Base-by-base conservation (phyloP, 2,797 vertebrate species). In the Harpagifer antarcticus region DNA sequence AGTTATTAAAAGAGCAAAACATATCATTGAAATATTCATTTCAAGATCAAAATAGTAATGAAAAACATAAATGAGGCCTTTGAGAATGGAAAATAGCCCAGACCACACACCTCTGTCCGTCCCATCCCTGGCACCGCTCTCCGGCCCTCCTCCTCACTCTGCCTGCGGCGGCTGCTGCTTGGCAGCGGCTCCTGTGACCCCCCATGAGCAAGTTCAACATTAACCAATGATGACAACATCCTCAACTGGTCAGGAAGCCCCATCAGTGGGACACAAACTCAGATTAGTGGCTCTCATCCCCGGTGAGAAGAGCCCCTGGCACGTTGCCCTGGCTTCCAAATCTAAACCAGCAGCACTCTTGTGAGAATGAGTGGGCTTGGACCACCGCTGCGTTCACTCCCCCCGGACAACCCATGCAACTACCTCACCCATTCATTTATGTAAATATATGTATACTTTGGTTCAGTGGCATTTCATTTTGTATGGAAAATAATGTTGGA, bases 271-370 rank as follows among this genome's bases (percentile, higher is more conserved):
- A 92, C 88, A 87, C 84, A 91, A 87, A 88, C 85, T 90, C 78
- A 91, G 88, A 92, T 92, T 90, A 92, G 90, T 72, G 79, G 89
- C 87, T 93, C 90, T 93, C 90, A 90, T 94, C 90, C 89, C 77
- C 69, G 49, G 72, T 90, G 88, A 92, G 91, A 92, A 84, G 86
- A 89, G 56, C 42, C 60, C 58, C 72, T 91, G 91, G 91, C 88
- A 87, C 54, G 31, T 58, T 74, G 88, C 86, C 88, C 80, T 45
- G 20, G 47, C 81, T 79, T 72, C 82, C 82, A 92, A 90, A 92
- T 90, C 78, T 82, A 91, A 92, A 92, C 87, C 90, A 93, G 89
- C 86, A 91, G 83, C 37, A 9, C 78, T 91, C 81, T 88, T 20
- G 54, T 84, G 88, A 91, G 91, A 90, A 81, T 81, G 84, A 84